Percentiles rank a stretch among this genome's conserved stretches.
phyloP scores from a whole-genome alignment of 2,888 invertebrate species.

The Clepsis dumicolana region DNA sequence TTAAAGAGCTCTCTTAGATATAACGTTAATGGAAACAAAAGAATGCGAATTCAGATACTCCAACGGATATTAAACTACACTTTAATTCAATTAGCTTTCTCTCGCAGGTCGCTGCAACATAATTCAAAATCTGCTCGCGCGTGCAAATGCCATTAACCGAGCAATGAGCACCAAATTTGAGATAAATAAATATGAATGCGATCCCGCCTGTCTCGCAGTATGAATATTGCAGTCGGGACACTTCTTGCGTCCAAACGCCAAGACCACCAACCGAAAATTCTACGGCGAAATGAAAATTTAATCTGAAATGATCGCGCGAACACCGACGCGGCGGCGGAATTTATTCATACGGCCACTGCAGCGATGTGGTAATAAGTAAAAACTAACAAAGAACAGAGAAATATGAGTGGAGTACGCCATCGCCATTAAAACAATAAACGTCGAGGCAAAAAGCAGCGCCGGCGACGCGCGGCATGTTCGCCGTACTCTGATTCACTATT shows the following conservation, averaged over 20 bases:
- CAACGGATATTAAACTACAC: conserved; percentile 2
- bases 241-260: conserved; percentile 51
- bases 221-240: conserved; percentile 64
- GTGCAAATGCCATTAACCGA: conserved; percentile 21
- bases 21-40: background rate
- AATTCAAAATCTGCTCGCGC: conserved; percentile 27
- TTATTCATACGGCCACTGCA: conserved; percentile 71
- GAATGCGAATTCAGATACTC: background rate
- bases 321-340: conserved; percentile 54
- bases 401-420: conserved; percentile 70
- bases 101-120: conserved; percentile 13
- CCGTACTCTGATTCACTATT: conserved; percentile 37
- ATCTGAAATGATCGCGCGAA: conserved; percentile 68
- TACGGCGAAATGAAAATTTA: conserved; percentile 71
- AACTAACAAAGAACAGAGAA: conserved; percentile 65
- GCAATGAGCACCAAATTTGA: conserved; percentile 7
- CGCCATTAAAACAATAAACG: conserved; percentile 74
- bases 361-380: conserved; percentile 70
- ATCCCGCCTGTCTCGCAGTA: conserved; percentile 53
- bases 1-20: background rate
- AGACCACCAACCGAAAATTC: conserved; percentile 52
- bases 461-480: conserved; percentile 41
- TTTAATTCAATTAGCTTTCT: conserved; percentile 18
- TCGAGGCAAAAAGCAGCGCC: conserved; percentile 55
- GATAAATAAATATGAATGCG: conserved; percentile 46